These are phyloP conservation scores for Danionella cerebrum DNA, from an alignment of 2,113 vertebrate species.

Conservation along the genomic window DNA sequence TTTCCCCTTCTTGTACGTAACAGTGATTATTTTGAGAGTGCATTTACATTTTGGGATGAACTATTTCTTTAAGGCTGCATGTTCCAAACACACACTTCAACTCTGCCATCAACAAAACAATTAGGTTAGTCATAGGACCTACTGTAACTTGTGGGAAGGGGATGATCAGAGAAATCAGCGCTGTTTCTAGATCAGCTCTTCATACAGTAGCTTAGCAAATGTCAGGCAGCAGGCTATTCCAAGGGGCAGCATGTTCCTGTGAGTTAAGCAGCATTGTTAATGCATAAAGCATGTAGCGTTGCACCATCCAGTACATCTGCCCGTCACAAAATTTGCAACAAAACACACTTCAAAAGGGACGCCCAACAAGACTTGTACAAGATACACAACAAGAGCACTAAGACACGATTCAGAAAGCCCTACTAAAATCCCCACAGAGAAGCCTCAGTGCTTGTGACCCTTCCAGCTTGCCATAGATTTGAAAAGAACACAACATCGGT, in stretches of 20 bases:
- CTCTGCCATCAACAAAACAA: not conserved
- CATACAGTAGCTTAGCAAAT: slow-evolving; percentile 32
- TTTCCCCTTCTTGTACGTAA: too few relatives aligned
- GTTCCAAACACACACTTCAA: not conserved
- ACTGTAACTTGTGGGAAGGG: too few relatives aligned
- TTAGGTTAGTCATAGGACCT: not conserved
- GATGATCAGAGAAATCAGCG: not conserved
- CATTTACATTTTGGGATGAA: not conserved
- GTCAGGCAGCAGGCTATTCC: slow-evolving; percentile 62
- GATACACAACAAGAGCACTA: not conserved
- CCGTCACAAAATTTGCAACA: slow-evolving; percentile 59
- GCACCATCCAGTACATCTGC: slow-evolving; percentile 37
- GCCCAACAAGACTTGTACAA: not conserved
- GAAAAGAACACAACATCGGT: not conserved
- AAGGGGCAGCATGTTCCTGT: slow-evolving; percentile 45
- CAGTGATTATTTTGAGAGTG: too few relatives aligned
- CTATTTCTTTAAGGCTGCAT: not conserved
- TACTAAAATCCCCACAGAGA: not conserved
- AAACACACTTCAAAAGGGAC: not conserved
- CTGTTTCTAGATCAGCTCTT: not conserved
- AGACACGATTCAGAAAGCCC: slow-evolving; percentile 21
- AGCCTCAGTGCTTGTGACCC: not conserved
- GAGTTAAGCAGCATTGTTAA: slow-evolving; percentile 60
- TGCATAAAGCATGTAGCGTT: slow-evolving; percentile 53
- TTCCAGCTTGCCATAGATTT: slow-evolving; percentile 13